Percentiles rank a stretch among this genome's conserved stretches.
These are phyloP conservation scores for Hedya salicella DNA, from an alignment of 2,888 invertebrate genomes.

Conservation along the genomic window DNA sequence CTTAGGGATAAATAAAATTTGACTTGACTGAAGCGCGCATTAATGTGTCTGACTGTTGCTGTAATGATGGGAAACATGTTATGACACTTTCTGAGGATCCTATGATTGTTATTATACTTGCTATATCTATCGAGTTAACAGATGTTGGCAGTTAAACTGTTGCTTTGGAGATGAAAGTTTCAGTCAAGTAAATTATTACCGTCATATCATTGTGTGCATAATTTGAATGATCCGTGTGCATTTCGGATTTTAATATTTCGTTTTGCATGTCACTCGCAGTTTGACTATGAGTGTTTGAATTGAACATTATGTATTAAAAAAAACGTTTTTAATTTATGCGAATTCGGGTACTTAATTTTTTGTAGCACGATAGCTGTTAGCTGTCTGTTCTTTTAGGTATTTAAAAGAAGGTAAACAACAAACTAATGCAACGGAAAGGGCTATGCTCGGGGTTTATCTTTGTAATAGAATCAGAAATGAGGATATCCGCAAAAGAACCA, in stretches of 20 bases:
- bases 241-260: background rate
- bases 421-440: too few species aligned
- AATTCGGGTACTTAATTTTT: too few species aligned
- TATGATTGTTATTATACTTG: slow-evolving; percentile 27
- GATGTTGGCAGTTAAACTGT: slow-evolving; percentile 16
- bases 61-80: slow-evolving; percentile 41
- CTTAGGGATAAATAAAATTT: slow-evolving; percentile 79
- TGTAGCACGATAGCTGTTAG: too few species aligned
- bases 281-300: too few species aligned
- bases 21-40: slow-evolving; percentile 72
- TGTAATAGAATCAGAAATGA: too few species aligned
- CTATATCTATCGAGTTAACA: slow-evolving; percentile 21
- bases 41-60: slow-evolving; percentile 72
- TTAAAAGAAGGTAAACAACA: too few species aligned
- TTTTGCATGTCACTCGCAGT: background rate
- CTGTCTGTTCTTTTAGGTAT: too few species aligned
- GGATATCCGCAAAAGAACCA: too few species aligned
- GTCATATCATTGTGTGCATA: background rate
- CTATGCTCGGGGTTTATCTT: too few species aligned
- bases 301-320: too few species aligned
- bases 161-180: slow-evolving; percentile 24
- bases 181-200: slow-evolving; percentile 23
- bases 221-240: background rate
- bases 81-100: slow-evolving; percentile 34
- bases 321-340: too few species aligned